phyloP scores from a whole-genome alignment of 2,888 invertebrate genomes.

The Harpagoxenus sublaevis region DNA sequence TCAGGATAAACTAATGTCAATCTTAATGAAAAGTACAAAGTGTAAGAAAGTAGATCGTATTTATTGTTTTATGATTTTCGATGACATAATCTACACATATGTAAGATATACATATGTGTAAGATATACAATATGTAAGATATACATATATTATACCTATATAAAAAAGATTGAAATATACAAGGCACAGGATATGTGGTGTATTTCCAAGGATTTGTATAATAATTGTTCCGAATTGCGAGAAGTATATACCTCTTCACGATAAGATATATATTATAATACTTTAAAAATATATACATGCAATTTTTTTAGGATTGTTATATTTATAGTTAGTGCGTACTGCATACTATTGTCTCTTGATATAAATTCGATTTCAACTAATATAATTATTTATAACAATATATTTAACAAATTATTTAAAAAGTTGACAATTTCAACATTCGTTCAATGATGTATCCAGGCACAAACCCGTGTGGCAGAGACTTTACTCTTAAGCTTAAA shows the following conservation, averaged over 20 bases:
- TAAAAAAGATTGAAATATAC: neutral
- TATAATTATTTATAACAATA: neutral
- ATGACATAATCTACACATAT: neutral
- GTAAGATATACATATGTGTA: too few relatives aligned
- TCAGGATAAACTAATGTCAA: neutral
- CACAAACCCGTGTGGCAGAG: neutral
- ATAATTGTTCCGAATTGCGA: neutral
- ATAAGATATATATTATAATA: too few relatives aligned
- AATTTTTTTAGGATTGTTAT: neutral
- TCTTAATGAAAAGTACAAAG: neutral
- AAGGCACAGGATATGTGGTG: neutral
- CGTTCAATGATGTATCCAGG: neutral
- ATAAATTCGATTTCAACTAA: neutral
- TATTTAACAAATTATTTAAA: neutral
- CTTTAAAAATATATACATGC: neutral
- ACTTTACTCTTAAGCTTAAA: neutral
- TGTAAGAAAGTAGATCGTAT: neutral
- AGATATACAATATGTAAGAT: neutral
- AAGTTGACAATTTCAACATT: neutral
- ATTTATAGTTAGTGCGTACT: neutral
- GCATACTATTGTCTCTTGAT: neutral
- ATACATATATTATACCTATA: neutral
- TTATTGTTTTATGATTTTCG: slow-evolving; percentile 2
- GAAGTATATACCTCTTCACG: neutral
- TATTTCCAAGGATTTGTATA: neutral